Base-by-base conservation (phyloP, 2,888 invertebrate genomes). In the Drosophila melanosoma region DNA sequence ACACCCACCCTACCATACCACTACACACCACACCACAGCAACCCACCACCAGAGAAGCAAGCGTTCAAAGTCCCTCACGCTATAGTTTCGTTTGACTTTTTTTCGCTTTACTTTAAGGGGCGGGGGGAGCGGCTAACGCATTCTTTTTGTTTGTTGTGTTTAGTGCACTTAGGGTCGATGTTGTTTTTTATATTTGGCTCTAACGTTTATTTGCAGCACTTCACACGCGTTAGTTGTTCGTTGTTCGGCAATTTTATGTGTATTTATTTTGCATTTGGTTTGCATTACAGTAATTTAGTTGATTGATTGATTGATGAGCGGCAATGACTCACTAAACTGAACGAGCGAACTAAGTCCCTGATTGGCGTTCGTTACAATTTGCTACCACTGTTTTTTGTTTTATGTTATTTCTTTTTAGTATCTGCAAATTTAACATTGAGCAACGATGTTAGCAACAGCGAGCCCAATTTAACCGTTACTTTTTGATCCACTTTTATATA, bases 61-160 rank as follows among this genome's bases (percentile, higher is more conserved):
- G 40, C 63, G 76, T 78, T 68, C 79, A 78, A 78, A 75, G 79
- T 79, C 73, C 78, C 78, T 75, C 49, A 59, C 71, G 65, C 64
- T 75, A 54, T 63, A 49, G 63, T 58, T 75, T 59, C 54, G 51
- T 67, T 58, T 62, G 62, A 51, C 35, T 56, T 76, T 79, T 74
- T 64, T 76, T 51, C 66, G 60, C 58, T 76, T 66, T 33, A 60
- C 26, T 64, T 45, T 3, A 45, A 4, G 23, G 23, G 15, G 20
- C 12, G 1, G 23, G 35, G 48, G 53, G 61, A 66, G 63, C 70
- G 57, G 61, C 33, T 62, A 20, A 65, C 64, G 51, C 58, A 68
- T 54, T 74, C 68, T 17, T 29, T 38, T 38, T 54, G 38, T 54
- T 56, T 57, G 38, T 57, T 63, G 58, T 76, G 62, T 79, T 76